phyloP scores from a whole-genome alignment of 2,797 vertebrate species.

The Rachycentron canadum region DNA sequence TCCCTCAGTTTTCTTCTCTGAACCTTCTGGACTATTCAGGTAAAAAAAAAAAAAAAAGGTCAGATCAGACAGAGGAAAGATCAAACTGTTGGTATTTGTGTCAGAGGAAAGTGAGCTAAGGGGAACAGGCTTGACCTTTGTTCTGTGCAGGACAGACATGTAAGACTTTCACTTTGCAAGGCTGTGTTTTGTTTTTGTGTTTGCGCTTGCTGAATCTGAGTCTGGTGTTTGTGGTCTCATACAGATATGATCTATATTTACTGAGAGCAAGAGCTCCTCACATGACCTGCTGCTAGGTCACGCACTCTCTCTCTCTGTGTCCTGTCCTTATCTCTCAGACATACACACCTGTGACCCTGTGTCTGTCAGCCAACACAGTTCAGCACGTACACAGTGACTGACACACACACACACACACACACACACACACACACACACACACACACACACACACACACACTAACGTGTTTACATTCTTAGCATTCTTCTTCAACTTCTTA shows the following conservation, averaged over 20 bases:
- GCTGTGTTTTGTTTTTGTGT: not conserved
- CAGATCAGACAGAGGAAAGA: not conserved
- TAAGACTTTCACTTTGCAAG: not conserved
- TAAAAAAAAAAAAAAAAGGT: not conserved
- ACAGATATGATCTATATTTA: not conserved
- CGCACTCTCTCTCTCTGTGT: not conserved
- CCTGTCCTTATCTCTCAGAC: not conserved
- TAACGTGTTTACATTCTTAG: not conserved
- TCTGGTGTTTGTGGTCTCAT: not conserved
- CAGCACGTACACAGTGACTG: conserved; percentile 13
- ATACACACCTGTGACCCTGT: not conserved
- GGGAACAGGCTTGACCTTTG: conserved; percentile 22
- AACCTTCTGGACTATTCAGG: not conserved
- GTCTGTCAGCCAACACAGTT: not conserved
- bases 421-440: conserved; percentile 6
- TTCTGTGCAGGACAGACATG: not conserved
- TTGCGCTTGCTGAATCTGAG: not conserved
- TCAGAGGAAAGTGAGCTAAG: not conserved
- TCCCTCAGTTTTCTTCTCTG: not conserved
- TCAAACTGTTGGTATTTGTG: not conserved
- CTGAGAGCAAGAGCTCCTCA: conserved; percentile 2
- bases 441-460: not conserved
- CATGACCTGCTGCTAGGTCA: conserved; percentile 13
- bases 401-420: not conserved
- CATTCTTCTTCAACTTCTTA: not conserved